These are phyloP conservation scores for Pyrocephalus nanus DNA, from an alignment of 2,797 vertebrate genomes.

Conservation along the genomic window DNA sequence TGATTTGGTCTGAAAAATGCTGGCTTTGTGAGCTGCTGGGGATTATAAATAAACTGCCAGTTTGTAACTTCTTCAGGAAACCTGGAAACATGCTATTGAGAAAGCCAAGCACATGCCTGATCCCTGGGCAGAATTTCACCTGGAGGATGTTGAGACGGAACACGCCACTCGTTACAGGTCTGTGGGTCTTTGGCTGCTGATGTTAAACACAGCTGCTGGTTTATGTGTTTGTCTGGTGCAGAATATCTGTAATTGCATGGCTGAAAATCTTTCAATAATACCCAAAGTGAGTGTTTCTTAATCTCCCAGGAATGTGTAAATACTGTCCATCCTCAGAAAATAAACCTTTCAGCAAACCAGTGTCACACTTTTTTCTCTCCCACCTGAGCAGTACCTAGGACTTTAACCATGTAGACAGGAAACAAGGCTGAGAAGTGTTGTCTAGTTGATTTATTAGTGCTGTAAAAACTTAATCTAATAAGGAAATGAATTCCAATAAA, in stretches of 20 bases:
- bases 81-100: conserved; percentile 92
- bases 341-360: background rate
- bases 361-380: background rate
- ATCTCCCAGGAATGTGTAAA: background rate
- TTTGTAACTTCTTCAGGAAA: conserved; percentile 77
- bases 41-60: background rate
- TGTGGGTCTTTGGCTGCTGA: background rate
- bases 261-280: background rate
- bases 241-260: background rate
- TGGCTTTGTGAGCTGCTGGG: background rate
- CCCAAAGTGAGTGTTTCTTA: background rate
- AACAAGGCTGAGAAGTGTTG: background rate
- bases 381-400: background rate
- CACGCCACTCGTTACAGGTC: conserved; percentile 91
- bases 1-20: background rate
- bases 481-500: background rate
- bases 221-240: background rate
- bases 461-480: conserved; percentile 1
- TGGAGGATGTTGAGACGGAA: conserved; percentile 90
- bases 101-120: conserved; percentile 97
- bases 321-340: background rate
- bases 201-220: background rate
- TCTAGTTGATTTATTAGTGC: conserved; percentile 1
- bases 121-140: conserved; percentile 96
- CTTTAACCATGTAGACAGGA: background rate